A percentile compares a stretch with the other conserved stretches of the same genome.
These are phyloP conservation scores for Suncus etruscus DNA, from an alignment of 2,113 vertebrate species.

Conservation along the genomic window DNA sequence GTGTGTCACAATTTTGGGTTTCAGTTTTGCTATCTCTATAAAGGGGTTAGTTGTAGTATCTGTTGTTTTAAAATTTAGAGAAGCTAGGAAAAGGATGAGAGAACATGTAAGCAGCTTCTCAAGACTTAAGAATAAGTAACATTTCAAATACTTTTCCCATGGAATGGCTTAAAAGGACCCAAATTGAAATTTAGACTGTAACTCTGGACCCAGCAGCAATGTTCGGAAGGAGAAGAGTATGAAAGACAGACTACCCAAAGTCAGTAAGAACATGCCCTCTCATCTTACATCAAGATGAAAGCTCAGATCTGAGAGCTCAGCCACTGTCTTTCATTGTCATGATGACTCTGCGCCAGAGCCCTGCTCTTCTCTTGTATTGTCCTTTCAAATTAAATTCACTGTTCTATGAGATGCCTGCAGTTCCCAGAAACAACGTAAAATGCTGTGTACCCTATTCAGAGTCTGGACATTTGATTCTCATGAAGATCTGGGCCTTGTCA, in stretches of 20 bases:
- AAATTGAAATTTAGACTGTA: neutral
- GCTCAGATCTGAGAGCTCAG: conserved; percentile 1
- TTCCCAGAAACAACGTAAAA: conserved; percentile 82
- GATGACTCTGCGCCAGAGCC: conserved; percentile 74
- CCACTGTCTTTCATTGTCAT: conserved; percentile 48
- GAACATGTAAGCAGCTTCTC: neutral
- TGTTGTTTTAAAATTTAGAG: neutral
- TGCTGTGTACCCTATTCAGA: conserved; percentile 38
- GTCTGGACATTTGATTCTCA: conserved; percentile 52
- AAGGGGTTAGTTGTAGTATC: neutral
- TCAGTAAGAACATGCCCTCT: neutral
- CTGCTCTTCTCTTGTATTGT: conserved; percentile 71
- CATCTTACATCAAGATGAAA: neutral
- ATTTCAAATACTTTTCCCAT: neutral
- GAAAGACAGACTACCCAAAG: neutral
- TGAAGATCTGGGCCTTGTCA: conserved; percentile 7
- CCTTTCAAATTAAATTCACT: conserved; percentile 81
- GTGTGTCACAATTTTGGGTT: neutral
- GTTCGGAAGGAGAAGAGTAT: neutral
- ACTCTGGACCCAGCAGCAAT: neutral
- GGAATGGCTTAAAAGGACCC: neutral
- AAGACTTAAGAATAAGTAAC: neutral
- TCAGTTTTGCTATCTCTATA: neutral
- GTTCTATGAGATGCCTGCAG: conserved; percentile 62
- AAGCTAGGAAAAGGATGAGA: neutral